Evolutionary conservation across 2,797 vertebrate genomes (phyloP).

Genomic region (Bovichtus variegatus): DNA sequence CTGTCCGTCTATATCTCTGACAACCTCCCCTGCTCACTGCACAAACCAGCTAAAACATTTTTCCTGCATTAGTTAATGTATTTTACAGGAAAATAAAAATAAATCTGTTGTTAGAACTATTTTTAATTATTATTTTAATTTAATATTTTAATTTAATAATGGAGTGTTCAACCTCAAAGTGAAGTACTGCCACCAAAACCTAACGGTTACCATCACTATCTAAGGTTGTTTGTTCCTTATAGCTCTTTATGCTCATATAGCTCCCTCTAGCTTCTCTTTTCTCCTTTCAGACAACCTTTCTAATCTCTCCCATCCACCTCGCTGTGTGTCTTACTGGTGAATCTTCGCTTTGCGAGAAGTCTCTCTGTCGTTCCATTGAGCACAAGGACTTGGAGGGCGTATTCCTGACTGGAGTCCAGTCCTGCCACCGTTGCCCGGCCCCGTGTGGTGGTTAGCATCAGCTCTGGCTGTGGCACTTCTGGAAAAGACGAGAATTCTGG

Average conservation of each 20-base stretch:
- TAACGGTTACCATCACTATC: too few relatives aligned
- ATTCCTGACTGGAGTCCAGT: slow-evolving; percentile 91
- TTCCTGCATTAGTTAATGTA: background rate
- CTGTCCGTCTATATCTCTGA: background rate
- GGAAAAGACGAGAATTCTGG: slow-evolving; percentile 21
- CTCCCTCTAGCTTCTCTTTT: background rate
- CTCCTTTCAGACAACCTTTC: too few relatives aligned
- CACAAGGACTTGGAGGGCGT: slow-evolving; percentile 89
- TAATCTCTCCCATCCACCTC: background rate
- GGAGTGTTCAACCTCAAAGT: background rate
- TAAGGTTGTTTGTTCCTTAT: background rate
- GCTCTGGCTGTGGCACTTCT: slow-evolving; percentile 93
- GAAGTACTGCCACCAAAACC: too few relatives aligned
- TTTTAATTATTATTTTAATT: too few relatives aligned
- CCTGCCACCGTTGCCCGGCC: slow-evolving; percentile 94
- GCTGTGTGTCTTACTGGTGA: slow-evolving; percentile 90
- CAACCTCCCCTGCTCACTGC: background rate
- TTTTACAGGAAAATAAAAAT: background rate
- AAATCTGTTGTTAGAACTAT: background rate
- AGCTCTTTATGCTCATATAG: background rate
- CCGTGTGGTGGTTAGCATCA: slow-evolving; percentile 95
- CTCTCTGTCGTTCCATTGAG: slow-evolving; percentile 89
- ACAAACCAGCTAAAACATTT: background rate
- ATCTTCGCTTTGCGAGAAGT: slow-evolving; percentile 91
- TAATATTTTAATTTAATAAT: background rate